phyloP scores from a whole-genome alignment of 1,140 invertebrate species.

The Calephelis virginiensis region DNA sequence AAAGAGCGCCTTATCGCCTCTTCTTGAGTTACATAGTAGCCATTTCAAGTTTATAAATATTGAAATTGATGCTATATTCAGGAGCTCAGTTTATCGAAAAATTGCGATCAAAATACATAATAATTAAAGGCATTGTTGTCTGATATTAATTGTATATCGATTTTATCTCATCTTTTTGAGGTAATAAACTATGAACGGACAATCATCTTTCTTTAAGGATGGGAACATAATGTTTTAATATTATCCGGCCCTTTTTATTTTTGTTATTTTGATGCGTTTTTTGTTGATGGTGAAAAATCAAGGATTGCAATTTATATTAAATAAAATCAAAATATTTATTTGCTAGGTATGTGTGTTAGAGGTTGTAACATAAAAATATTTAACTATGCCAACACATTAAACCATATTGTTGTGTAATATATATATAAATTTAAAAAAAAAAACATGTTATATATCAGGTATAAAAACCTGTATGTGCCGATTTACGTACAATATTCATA shows the following conservation, averaged over 20 bases:
- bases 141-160: constrained; percentile 18
- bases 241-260: neutral
- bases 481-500: too few relatives aligned
- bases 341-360: too few relatives aligned
- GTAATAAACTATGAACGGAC: constrained; percentile 15
- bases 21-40: constrained; percentile 33
- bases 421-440: too few relatives aligned
- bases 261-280: too few relatives aligned
- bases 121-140: constrained; percentile 16
- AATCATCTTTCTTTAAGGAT: neutral
- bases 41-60: constrained; percentile 34
- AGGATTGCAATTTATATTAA: neutral
- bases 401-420: too few relatives aligned
- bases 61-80: constrained; percentile 33
- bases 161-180: constrained; percentile 16
- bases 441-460: too few relatives aligned
- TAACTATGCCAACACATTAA: too few relatives aligned
- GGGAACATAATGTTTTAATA: constrained; percentile 4
- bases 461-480: too few relatives aligned
- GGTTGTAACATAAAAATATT: too few relatives aligned
- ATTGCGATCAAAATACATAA: constrained; percentile 17
- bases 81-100: constrained; percentile 22
- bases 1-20: constrained; percentile 30
- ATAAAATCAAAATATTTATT: too few relatives aligned
- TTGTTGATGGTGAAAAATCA: neutral